phyloP scores from a whole-genome alignment of 2,888 invertebrate genomes.

The Pherbina coryleti region DNA sequence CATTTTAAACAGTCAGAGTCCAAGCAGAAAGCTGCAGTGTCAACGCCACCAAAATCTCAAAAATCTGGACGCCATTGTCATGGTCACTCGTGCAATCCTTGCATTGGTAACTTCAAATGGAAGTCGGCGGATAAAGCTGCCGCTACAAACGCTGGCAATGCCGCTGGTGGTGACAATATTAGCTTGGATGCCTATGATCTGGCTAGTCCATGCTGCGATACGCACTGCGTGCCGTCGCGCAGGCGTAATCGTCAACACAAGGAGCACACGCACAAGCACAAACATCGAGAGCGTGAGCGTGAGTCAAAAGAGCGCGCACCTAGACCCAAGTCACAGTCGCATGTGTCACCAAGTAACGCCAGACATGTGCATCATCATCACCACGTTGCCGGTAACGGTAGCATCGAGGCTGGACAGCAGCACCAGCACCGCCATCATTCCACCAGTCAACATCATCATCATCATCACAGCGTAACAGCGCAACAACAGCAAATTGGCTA shows the following conservation, averaged over 20 bases:
- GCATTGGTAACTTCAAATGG: conserved; percentile 73
- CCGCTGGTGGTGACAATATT: conserved; percentile 73
- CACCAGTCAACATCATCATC: conserved; percentile 57
- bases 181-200: conserved; percentile 89
- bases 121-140: conserved; percentile 66
- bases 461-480: conserved; percentile 61
- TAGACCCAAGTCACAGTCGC: conserved; percentile 63
- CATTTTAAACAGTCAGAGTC: conserved; percentile 47
- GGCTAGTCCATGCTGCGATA: conserved; percentile 88
- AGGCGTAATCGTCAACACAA: conserved; percentile 73
- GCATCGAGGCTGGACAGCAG: conserved; percentile 42
- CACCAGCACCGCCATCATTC: conserved; percentile 55
- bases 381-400: conserved; percentile 41
- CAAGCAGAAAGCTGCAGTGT: conserved; percentile 31
- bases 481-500: conserved; percentile 70
- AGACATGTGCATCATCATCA: conserved; percentile 53
- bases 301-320: conserved; percentile 60
- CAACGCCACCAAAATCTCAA: conserved; percentile 52
- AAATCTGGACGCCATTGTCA: conserved; percentile 67
- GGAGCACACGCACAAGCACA: conserved; percentile 75
- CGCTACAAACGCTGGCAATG: conserved; percentile 40
- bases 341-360: conserved; percentile 58
- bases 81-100: conserved; percentile 78
- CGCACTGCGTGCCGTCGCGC: conserved; percentile 83
- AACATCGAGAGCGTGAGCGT: conserved; percentile 68